Base-by-base conservation (phyloP, 2,797 vertebrate species). In the Ceryle rudis region DNA sequence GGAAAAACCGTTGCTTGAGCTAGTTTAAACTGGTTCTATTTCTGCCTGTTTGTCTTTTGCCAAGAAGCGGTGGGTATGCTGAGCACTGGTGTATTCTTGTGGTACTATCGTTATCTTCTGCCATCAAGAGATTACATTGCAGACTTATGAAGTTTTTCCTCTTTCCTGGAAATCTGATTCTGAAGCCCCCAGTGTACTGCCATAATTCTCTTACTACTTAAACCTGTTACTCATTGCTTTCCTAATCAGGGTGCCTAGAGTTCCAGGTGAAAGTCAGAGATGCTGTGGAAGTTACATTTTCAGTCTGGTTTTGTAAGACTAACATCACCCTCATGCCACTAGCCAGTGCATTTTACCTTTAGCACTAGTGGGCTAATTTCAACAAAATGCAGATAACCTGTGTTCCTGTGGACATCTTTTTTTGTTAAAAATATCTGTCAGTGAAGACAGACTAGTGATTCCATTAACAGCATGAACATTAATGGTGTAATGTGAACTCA, bases 241-340 rank as follows among this genome's bases (percentile, higher is more conserved):
- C 44, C n/a, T 33, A 28, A 37, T 64, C 42, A 64, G 49, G 9
- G 25, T 66, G 18, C 16, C 21, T 29, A 10, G 39, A 71, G 57
- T 44, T 74, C n/a, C 52, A 94, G 75, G 44, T 67, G 41, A 42
- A 55, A 90, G 66, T 29, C 46, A 70, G 61, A 83, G 61, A 8
- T 41, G 11, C 21, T 33, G 25, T 10, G 73, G 60, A 47, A 55
- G 16, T 39, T 54, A 31, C 17, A 41, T 55, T 84, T 71, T 67
- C 28, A 3, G 14, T 33, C 44, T 73, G 23, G 14, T n/a, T 91
- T 73, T 47, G 6, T 22, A 33, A 69, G 22, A 16, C 22, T 41
- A 37, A 28, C 4, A 0, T 19, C 69, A 22, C 10, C 10, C 9
- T 73, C 4, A 1, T 14, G 26, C 23, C 13, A 1, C 14, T 11